Evolutionary conservation across 1,140 invertebrate species (phyloP), one percentile per base, ranked within the genome.

Genomic region (Mactra quadrangularis): DNA sequence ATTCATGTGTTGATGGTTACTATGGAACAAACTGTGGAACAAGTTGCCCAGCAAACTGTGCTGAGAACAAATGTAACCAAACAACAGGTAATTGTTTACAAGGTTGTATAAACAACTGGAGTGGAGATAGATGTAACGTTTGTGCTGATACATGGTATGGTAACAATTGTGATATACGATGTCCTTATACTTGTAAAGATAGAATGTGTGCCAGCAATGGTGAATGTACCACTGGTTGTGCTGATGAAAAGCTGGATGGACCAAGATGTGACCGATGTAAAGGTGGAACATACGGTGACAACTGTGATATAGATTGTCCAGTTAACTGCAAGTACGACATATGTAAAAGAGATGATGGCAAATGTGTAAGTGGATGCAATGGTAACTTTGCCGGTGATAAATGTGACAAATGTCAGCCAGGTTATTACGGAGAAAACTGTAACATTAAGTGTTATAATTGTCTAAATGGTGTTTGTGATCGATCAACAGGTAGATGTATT

Each of bases 391-490:
- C n/a, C 13, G 60, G n/a, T 4, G 41, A 35, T 1, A 35, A 11
- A 17, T 64, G 60, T 45, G 60, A 64, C 7, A 17, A 31, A 0
- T 64, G 60, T 45, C 38, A 45, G 35, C 33, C 35, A 13, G 60
- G 60, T 7, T 64, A 38, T 22, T 64, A 64, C n/a, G 29, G 22
- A 22, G 41, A 38, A 13, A 35, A 64, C n/a, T 41, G 60, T 64
- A 64, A 1, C n/a, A 19, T 15, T n/a, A 38, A 64, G 31, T 64
- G 60, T 41, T 13, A 4, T n/a, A 4, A n/a, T 4, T 62, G 59
- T 35, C 31, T 19, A 19, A 17, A 35, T 19, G 15, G 29, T 17
- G 3, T 27, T 3, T 62, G 59, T 27, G 35, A 64, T 45, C 35
- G n/a, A 41, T 2, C 11, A 22, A 22, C 60, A 35, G 60, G 33